Base-by-base conservation (phyloP, 2,113 vertebrate genomes). In the Petrocephalus microphthalmus region DNA sequence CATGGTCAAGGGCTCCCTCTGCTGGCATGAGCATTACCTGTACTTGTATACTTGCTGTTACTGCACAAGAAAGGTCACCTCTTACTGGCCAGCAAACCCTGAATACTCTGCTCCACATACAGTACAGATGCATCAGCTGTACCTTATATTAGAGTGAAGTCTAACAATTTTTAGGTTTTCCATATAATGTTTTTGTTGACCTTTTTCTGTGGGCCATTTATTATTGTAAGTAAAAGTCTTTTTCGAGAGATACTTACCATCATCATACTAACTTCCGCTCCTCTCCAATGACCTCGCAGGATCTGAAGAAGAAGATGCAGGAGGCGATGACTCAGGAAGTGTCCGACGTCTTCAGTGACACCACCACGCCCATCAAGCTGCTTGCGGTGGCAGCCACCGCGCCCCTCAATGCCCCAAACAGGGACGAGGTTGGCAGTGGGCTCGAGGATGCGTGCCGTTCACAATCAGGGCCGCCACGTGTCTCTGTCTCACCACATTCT, bases 281-380 rank as follows among this genome's bases (percentile, higher is more conserved):
- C 37, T 7, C 8, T 19, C 49, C 67, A n/a, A 37, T 29, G 1
- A 29, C 47, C 86, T 86, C 81, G 51, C 90, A 99, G 98, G 98
- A 99, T 93, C 94, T 99, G 90, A 99, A 99, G 95, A 90, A 96
- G 45, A 96, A 94, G 91, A 99, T 99, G 98, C 98, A 99, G 92
- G 97, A 99, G 91, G 98, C 97, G 29, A 99, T 99, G 98, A 99
- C 98, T 51, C 97, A 99, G 93, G 98, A 99, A 90, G 98, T 99
- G 51, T 99, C 98, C 22, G 98, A 99, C 91, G 95, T 99, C 89
- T 99, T 99, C 89, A 99, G 98, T 82, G 98, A 99, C 91, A 99
- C 98, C 49, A 99, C 98, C 49, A 99, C 98, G 47, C 98, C 98
- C 45, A 96, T 99, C 92, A 99, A 99, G 92, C 94, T 99, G 64